Evolutionary conservation across 1,140 invertebrate species (phyloP), one percentile per base, ranked within the genome.

Genomic region (Trypoxylus dichotomus): DNA sequence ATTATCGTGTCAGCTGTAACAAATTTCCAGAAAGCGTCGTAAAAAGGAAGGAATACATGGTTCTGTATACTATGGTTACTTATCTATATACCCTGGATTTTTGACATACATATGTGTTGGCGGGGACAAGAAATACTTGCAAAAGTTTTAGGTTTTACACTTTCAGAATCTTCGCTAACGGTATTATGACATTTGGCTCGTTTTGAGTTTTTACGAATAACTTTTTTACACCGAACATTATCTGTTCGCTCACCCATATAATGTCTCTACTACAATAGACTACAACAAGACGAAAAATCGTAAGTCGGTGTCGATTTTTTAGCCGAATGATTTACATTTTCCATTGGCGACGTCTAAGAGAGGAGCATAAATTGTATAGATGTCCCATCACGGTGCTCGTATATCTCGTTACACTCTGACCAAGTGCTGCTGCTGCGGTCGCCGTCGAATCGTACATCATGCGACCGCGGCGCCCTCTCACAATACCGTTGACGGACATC

Each of bases 331-430:
- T 83, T 83, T 83, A 82, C 82, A 83, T 83, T 82, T 82, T 83
- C 81, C 80, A 83, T 83, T 79, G 78, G 32, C 47, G 47, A 54
- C 19, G 41, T 79, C 80, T 81, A 80, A 81, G 80, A 83, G 80
- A 79, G 81, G 81, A 79, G 80, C 81, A 81, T 83, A 83, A 83
- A 83, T 83, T 83, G 79, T 79, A 78, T 78, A 82, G 79, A 82
- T 80, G 81, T 83, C 77, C 78, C 78, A 79, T 82, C 79, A 83
- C 82, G 82, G 80, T 77, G 77, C 79, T 78, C 79, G 77, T 80
- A 82, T 83, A 83, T 83, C 80, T 83, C 79, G 73, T 54, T 47
- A 68, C 71, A 63, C 32, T 60, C 72, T 78, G 79, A 74, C 78
- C 79, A 77, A 81, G 81, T 81, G 80, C 78, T 76, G 75, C 47